Base-by-base conservation (phyloP, 2,888 invertebrate genomes). In the Encarsia formosa region DNA sequence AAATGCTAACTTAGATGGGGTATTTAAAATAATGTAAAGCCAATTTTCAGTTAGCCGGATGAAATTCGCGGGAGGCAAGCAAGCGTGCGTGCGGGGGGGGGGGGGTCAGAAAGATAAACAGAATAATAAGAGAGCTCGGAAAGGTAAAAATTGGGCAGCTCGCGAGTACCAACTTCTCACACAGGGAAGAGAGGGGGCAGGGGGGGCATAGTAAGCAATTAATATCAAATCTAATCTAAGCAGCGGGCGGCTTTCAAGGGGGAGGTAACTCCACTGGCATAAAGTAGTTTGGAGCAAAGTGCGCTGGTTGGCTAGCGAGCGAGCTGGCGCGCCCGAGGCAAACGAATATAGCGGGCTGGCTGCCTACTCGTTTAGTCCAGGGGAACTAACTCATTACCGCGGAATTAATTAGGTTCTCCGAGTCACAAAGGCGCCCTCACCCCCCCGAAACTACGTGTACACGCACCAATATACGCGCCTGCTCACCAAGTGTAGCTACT, bases 401-500 rank as follows among this genome's bases (percentile, higher is more conserved):
- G 61, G 64, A 66, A 66, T 67, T 67, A 67, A 68, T 66, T 68
- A 66, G 65, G 63, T 66, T 66, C 63, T 61, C 61, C 64, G 61
- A 66, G 64, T 65, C 65, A 67, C 68, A 67, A 69, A 67, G 67
- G 64, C 39, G 22, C 13, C 5, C 23, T 4, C 23, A 6, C 34
- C 15, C 16, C n/a, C 34, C 34, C 15, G 15, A 34, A 9, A 11
- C 16, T 15, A 22, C 19, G 34, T 34, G 34, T 34, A 16, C 16
- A 26, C 26, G 34, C 34, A 5, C 34, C 34, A 11, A 34, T 34
- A 34, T 15, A 11, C 34, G 5, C 34, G 5, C 34, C n/a, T n/a
- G 29, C 29, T 29, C 13, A 29, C 13, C n/a, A n/a, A n/a, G n/a
- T n/a, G n/a, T n/a, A n/a, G n/a, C n/a, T n/a, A n/a, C n/a, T n/a